Percentiles rank a stretch among this genome's conserved stretches.
Evolutionary conservation across 2,113 vertebrate species (phyloP).

Genomic region (Melanerpes formicivorus): DNA sequence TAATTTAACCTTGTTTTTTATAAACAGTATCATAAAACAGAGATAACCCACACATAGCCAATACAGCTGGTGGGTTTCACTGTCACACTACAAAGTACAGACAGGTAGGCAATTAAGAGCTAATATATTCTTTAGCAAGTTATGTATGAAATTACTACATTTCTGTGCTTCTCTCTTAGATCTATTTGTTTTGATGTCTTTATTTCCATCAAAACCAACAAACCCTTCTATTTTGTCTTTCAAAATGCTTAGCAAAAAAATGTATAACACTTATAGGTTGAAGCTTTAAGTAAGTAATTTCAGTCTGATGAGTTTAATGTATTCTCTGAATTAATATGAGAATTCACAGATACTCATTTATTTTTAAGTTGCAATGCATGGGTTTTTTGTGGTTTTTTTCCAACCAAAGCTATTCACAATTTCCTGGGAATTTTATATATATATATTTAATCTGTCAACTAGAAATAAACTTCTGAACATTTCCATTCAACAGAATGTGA

Average conservation of each 20-base stretch:
- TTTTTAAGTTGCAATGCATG: background rate
- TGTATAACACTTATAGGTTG: rapidly evolving
- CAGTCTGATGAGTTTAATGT: background rate
- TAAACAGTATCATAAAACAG: background rate
- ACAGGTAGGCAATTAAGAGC: background rate
- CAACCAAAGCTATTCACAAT: background rate
- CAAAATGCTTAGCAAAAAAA: background rate
- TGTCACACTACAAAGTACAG: background rate
- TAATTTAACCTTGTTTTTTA: background rate
- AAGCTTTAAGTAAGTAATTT: background rate
- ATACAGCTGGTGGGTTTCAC: background rate
- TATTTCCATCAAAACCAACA: background rate
- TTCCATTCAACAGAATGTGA: background rate
- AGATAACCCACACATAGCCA: background rate
- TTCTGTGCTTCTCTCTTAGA: background rate
- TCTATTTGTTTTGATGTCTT: background rate
- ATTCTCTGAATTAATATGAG: background rate
- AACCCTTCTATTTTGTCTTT: background rate
- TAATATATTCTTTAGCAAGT: background rate
- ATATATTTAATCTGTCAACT: background rate
- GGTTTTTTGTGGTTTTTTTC: background rate
- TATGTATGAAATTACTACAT: background rate
- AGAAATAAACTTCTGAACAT: background rate
- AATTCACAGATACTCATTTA: background rate
- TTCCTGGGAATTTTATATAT: background rate